These are phyloP conservation scores for Polypedilum vanderplanki DNA, from an alignment of 1,140 invertebrate species.

Conservation along the genomic window DNA sequence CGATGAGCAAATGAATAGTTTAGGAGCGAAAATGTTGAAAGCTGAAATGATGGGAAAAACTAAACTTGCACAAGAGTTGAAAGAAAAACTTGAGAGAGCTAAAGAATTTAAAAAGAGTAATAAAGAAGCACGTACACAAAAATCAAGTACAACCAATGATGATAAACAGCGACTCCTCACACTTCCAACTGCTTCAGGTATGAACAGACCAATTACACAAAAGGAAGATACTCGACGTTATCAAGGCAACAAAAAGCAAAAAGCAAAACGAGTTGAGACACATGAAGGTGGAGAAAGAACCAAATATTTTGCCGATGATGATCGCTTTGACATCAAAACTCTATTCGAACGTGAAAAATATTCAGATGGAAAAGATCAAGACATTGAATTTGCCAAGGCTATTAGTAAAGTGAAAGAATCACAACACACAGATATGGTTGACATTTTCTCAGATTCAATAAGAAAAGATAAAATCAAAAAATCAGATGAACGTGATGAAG, in stretches of 20 bases:
- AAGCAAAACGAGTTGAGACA: constrained; percentile 61
- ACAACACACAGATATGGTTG: constrained; percentile 72
- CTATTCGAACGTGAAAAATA: constrained; percentile 86
- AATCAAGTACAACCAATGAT: constrained; percentile 34
- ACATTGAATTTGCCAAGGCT: constrained; percentile 70
- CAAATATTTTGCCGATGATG: constrained; percentile 86
- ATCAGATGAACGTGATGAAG: constrained; percentile 51
- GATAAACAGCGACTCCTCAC: constrained; percentile 64
- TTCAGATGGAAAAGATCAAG: constrained; percentile 70
- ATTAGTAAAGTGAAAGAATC: constrained; percentile 58
- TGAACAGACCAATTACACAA: constrained; percentile 49
- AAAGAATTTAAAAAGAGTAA: constrained; percentile 51
- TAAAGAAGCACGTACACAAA: constrained; percentile 38
- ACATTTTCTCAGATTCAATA: constrained; percentile 63
- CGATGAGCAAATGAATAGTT: constrained; percentile 78
- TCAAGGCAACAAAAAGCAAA: constrained; percentile 45
- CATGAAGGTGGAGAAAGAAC: constrained; percentile 65
- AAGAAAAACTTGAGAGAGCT: constrained; percentile 65
- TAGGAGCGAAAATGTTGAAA: constrained; percentile 82
- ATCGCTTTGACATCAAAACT: constrained; percentile 72
- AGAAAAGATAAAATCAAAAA: constrained; percentile 49
- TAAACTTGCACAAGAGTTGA: constrained; percentile 60
- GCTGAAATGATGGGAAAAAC: constrained; percentile 83
- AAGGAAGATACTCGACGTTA: constrained; percentile 38
- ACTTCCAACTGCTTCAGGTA: constrained; percentile 60